These are phyloP conservation scores for Sinella curviseta DNA, from an alignment of 1,140 invertebrate species.

Conservation along the genomic window DNA sequence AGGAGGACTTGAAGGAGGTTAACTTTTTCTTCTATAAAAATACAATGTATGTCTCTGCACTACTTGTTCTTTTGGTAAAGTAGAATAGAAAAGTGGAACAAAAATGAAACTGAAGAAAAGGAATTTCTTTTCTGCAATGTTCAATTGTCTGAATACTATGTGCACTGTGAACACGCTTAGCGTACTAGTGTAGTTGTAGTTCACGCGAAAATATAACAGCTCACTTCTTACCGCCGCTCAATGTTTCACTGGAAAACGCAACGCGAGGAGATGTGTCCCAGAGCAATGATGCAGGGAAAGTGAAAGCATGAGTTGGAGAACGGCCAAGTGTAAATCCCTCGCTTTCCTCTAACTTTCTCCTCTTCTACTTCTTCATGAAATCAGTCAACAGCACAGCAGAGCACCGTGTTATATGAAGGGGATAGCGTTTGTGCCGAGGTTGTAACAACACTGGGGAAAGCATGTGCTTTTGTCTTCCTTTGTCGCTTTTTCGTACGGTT, in stretches of 20 bases:
- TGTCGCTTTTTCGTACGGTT: too few species aligned
- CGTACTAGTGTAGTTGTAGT: not conserved
- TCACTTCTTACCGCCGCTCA: not conserved
- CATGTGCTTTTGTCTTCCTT: too few species aligned
- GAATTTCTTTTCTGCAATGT: not conserved
- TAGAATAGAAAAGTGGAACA: not conserved
- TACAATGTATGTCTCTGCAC: too few species aligned
- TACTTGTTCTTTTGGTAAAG: not conserved
- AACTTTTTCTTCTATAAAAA: too few species aligned
- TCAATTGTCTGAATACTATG: not conserved
- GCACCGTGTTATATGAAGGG: not conserved
- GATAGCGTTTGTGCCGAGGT: not conserved
- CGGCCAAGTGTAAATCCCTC: constrained; percentile 23
- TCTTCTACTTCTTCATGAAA: too few species aligned
- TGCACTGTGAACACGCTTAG: not conserved
- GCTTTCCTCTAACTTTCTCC: not conserved
- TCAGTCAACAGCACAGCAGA: not conserved
- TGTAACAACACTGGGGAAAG: too few species aligned
- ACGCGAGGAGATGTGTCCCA: constrained; percentile 3
- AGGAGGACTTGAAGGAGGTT: too few species aligned
- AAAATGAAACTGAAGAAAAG: not conserved
- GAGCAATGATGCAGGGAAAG: constrained; percentile 16
- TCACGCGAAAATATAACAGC: not conserved
- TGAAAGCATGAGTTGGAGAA: constrained; percentile 22
- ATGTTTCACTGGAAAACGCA: not conserved